Evolutionary conservation across 2,888 invertebrate species (phyloP), one percentile per base, ranked within the genome.

Genomic region (Drosophila nr. perissopoda): DNA sequence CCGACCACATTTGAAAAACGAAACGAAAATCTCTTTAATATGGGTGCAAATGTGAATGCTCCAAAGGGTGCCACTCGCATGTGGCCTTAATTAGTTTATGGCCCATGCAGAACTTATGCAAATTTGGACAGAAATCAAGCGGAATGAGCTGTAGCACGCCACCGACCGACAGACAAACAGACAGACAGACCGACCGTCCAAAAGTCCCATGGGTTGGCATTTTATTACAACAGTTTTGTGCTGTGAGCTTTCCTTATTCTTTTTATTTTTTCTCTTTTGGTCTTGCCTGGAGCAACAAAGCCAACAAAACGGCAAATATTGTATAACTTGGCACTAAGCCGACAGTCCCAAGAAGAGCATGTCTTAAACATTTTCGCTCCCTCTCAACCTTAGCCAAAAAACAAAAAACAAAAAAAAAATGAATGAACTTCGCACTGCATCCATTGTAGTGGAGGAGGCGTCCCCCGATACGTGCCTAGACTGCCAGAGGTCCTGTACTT

Each of bases 401-500:
- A 21, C 7, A 31, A 25, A 13, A 54, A 6, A 4, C 38, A 27
- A n/a, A 21, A 8, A 4, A 46, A 51, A 59, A 51, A 46, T 56
- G 65, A 81, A 83, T 82, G 71, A 82, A 82, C 79, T 83, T 76
- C 68, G 65, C 76, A 71, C 71, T 71, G 70, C 76, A 75, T 74
- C 64, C 58, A 58, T 54, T 58, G 65, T 65, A 60, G 70, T 54
- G 64, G 38, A 67, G 73, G 51, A 69, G 65, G 57, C 61, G 57
- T 63, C 52, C 61, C 60, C 53, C 33, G 51, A 49, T 71, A 83
- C 83, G 83, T 83, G 83, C 83, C 78, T 57, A 66, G 84, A 83
- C 85, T 83, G 70, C 79, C 70, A 61, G 66, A 76, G 65, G 61
- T 64, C 49, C 74, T 67, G 51, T 57, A 53, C 61, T 51, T 60